Conservation (phyloP, 2,797 vertebrate genomes). For the Sciaenops ocellatus region DNA sequence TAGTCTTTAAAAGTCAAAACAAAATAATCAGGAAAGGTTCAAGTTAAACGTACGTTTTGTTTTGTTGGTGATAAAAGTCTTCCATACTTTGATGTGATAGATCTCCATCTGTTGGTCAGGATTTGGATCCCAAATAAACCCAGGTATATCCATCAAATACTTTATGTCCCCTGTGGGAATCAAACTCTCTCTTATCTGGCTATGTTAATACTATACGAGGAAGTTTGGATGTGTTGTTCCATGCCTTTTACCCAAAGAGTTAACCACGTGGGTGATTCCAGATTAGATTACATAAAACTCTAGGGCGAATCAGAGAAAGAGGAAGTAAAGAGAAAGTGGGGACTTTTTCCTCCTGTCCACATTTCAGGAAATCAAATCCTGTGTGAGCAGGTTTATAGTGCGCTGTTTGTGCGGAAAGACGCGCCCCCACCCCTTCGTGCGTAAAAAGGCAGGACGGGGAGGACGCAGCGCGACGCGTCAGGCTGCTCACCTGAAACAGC, state of each 20-base stretch:
- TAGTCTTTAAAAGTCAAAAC: no score
- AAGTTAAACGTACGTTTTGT: no score
- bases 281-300: neutral
- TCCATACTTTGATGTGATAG: neutral
- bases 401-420: neutral
- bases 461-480: slow-evolving; percentile 4
- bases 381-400: neutral
- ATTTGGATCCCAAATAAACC: neutral
- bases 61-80: neutral
- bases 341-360: neutral
- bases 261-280: neutral
- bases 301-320: neutral
- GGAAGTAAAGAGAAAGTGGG: neutral
- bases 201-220: neutral
- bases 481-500: slow-evolving; percentile 67
- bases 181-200: no score
- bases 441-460: slow-evolving; percentile 28
- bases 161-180: no score
- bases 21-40: no score
- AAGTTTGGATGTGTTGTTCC: no score
- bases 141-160: no score
- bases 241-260: neutral
- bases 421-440: slow-evolving; percentile 22
- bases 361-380: slow-evolving; percentile 10
- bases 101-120: neutral